Evolutionary conservation across 2,797 vertebrate genomes (phyloP).

Genomic region (Poeciliopsis turneri): DNA sequence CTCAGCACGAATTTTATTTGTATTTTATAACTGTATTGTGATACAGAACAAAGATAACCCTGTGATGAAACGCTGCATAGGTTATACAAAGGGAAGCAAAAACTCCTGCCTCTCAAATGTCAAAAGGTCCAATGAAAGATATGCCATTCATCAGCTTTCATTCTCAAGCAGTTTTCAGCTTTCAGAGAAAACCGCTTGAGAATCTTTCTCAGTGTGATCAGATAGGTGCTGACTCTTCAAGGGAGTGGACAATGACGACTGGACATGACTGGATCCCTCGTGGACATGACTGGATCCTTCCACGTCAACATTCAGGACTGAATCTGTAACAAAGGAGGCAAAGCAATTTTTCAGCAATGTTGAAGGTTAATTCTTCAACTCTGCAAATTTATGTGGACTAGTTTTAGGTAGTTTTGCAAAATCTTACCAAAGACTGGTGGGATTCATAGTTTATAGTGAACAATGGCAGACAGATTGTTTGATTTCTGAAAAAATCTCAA

Average conservation of each 20-base stretch:
- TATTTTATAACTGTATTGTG: background rate
- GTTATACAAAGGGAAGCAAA: background rate
- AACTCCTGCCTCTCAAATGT: slow-evolving; percentile 52
- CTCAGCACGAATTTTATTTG: background rate
- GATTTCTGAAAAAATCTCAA: background rate
- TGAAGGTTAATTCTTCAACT: background rate
- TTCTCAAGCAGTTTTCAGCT: background rate
- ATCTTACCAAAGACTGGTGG: background rate
- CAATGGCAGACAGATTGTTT: background rate
- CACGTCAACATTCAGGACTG: slow-evolving; percentile 65
- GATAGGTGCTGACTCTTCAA: background rate
- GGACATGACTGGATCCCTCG: background rate
- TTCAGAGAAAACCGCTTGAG: background rate
- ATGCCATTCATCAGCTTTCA: slow-evolving; percentile 14
- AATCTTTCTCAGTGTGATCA: background rate
- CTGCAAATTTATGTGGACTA: background rate
- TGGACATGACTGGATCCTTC: slow-evolving; percentile 6
- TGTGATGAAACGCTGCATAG: background rate
- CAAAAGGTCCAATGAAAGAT: slow-evolving; percentile 67
- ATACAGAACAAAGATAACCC: background rate
- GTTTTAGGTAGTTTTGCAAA: background rate
- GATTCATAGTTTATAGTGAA: background rate
- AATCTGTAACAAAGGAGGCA: slow-evolving; percentile 68
- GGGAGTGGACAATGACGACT: slow-evolving; percentile 14
- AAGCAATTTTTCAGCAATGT: background rate